Percentiles rank a stretch among this genome's conserved stretches.
These are phyloP conservation scores for Aphyosemion australe DNA, from an alignment of 2,113 vertebrate genomes.

Conservation along the genomic window DNA sequence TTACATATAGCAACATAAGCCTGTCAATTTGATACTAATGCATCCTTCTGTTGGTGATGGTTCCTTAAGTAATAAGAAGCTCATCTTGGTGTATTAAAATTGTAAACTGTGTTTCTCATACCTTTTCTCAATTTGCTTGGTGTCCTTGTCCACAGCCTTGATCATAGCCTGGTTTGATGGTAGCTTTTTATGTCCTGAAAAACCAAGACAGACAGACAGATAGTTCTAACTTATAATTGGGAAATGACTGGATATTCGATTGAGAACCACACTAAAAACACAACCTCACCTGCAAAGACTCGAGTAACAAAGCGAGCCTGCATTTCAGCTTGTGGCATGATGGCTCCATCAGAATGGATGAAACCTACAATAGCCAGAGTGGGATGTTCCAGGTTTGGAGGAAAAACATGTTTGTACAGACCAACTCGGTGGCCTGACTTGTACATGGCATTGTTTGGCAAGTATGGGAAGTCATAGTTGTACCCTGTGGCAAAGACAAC, in stretches of 20 bases:
- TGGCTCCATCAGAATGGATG: constrained; percentile 84
- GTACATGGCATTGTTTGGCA: constrained; percentile 73
- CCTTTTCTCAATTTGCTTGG: constrained; percentile 61
- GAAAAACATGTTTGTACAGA: constrained; percentile 87
- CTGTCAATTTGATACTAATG: no score
- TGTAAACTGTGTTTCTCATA: constrained; percentile 6
- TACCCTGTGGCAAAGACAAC: constrained; percentile 93
- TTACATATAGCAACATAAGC: no score
- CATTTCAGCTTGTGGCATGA: constrained; percentile 89
- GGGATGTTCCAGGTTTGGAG: constrained; percentile 81
- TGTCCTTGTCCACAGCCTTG: constrained; percentile 67
- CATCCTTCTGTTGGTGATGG: no score
- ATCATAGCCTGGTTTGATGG: constrained; percentile 67
- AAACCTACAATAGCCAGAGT: constrained; percentile 89
- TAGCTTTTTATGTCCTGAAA: constrained; percentile 56
- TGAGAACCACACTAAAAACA: not conserved
- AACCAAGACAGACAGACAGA: constrained; percentile 1
- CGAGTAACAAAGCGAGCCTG: constrained; percentile 86
- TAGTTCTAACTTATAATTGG: not conserved
- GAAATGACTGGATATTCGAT: not conserved
- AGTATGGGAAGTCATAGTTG: constrained; percentile 85
- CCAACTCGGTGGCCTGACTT: constrained; percentile 75
- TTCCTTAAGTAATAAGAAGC: no score
- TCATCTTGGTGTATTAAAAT: no score
- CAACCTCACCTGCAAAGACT: constrained; percentile 84